Base-by-base conservation (phyloP, 1,140 invertebrate species). In the Copidosoma floridanum region DNA sequence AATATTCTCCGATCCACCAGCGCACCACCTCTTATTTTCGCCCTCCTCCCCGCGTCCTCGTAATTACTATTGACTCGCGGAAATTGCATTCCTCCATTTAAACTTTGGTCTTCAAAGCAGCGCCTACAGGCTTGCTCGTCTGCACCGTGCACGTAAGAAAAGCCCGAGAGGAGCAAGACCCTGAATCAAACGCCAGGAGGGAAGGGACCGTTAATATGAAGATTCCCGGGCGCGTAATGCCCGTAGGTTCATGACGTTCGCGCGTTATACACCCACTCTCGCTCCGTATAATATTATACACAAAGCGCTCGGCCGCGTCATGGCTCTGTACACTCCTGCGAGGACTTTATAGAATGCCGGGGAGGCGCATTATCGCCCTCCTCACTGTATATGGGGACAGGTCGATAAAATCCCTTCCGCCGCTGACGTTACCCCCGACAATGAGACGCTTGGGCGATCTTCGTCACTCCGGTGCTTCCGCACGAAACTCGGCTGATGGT, bases 81-180 rank as follows among this genome's bases (percentile, higher is more conserved):
- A 62, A 62, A 62, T 62, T 62, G 60, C 60, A 62, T 62, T 62
- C 60, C 60, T 62, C 54, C 60, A 62, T 62, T 62, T 56, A 62
- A 62, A 62, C 60, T 62, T 62, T 10, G 53, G 47, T 50, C 44
- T 56, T 62, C 60, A 62, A 62, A 62, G 60, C 23, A 62, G 35
- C 47, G 60, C 60, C 60, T 62, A 57, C 53, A 62, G 60, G 60
- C 60, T 56, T 18, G 37, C 12, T 11, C 21, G n/a, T n/a, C n/a
- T n/a, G 21, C 20, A 38, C 16, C 44, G 29, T 23, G 20, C 11
- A 23, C n/a, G 10, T 20, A 43, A 61, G 59, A 61, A 61, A 61
- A 56, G 60, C 60, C 47, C 40, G 44, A 62, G 53, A 44, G 38
- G 53, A 7, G 38, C 37, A 27, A 37, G 50, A 38, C 16, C 37